Evolutionary conservation across 2,797 vertebrate species (phyloP).

Genomic region (Ficedula albicollis): DNA sequence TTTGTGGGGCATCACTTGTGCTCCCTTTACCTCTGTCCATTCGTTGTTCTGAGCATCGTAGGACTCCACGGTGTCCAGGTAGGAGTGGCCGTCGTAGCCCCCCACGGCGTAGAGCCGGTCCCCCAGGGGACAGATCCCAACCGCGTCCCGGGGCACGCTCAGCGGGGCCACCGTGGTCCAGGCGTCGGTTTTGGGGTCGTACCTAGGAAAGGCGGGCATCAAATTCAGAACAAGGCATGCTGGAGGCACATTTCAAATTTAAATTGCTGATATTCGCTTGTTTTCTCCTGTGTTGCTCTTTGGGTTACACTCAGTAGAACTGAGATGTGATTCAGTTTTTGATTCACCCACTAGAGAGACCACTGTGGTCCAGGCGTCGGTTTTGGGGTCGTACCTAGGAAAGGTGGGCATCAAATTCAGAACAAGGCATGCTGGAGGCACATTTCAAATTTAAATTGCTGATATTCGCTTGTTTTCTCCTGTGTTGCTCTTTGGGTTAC

Average conservation of each 20-base stretch:
- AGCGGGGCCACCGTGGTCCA: conserved; percentile 94
- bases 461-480: no score
- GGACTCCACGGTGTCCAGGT: conserved; percentile 92
- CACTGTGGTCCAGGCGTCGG: no score
- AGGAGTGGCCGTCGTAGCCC: conserved; percentile 92
- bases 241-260: not conserved
- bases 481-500: no score
- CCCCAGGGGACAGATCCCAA: conserved; percentile 91
- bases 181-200: conserved; percentile 93
- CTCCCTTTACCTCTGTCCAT: conserved; percentile 89
- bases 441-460: not conserved
- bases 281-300: not conserved
- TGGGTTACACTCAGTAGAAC: no score
- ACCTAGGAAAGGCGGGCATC: conserved; percentile 73
- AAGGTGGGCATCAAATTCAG: no score
- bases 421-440: no score
- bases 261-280: not conserved
- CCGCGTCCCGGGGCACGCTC: conserved; percentile 90
- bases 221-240: not conserved
- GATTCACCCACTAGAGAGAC: not conserved
- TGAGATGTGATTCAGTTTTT: not conserved
- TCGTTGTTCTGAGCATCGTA: conserved; percentile 95
- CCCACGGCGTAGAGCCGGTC: conserved; percentile 94
- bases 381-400: no score
- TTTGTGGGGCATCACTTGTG: accelerated